Evolutionary conservation across 2,888 invertebrate species (phyloP).

Genomic region (Cataglyphis livida): DNA sequence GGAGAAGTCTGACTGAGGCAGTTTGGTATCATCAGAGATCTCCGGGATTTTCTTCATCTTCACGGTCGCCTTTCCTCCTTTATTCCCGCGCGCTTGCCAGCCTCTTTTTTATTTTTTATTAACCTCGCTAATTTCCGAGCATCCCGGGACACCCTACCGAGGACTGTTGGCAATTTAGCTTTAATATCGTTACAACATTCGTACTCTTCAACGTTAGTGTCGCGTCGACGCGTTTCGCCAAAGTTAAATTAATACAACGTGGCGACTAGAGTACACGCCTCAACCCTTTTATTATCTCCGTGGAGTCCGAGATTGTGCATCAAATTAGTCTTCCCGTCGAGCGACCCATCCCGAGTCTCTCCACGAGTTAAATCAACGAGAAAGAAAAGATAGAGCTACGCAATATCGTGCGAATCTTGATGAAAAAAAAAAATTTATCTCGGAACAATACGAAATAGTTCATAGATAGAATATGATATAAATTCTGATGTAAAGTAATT

Average conservation of each 20-base stretch:
- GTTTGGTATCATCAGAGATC: slow-evolving; percentile 47
- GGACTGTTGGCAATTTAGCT: slow-evolving; percentile 72
- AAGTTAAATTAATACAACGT: slow-evolving; percentile 80
- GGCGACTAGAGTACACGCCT: slow-evolving; percentile 65
- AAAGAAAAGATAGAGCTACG: background rate
- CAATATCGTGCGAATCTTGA: background rate
- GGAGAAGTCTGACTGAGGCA: slow-evolving; percentile 56
- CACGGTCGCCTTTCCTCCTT: background rate
- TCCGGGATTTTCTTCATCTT: slow-evolving; percentile 41
- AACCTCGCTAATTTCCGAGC: slow-evolving; percentile 68
- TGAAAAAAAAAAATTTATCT: background rate
- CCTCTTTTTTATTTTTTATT: slow-evolving; percentile 55
- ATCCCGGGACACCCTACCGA: slow-evolving; percentile 27
- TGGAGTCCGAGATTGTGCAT: slow-evolving; percentile 69
- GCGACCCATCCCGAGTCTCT: slow-evolving; percentile 63
- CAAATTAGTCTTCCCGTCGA: slow-evolving; percentile 71
- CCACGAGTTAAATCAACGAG: slow-evolving; percentile 35
- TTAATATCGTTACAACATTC: slow-evolving; percentile 70
- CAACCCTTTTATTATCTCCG: slow-evolving; percentile 71
- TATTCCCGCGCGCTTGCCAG: slow-evolving; percentile 11
- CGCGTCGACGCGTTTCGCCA: slow-evolving; percentile 66
- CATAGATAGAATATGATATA: background rate
- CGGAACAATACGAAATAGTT: background rate
- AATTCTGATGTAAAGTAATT: background rate
- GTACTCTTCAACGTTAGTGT: slow-evolving; percentile 1